These are phyloP conservation scores for Zaprionus kolodkinae DNA, from an alignment of 1,140 invertebrate species.

Conservation along the genomic window DNA sequence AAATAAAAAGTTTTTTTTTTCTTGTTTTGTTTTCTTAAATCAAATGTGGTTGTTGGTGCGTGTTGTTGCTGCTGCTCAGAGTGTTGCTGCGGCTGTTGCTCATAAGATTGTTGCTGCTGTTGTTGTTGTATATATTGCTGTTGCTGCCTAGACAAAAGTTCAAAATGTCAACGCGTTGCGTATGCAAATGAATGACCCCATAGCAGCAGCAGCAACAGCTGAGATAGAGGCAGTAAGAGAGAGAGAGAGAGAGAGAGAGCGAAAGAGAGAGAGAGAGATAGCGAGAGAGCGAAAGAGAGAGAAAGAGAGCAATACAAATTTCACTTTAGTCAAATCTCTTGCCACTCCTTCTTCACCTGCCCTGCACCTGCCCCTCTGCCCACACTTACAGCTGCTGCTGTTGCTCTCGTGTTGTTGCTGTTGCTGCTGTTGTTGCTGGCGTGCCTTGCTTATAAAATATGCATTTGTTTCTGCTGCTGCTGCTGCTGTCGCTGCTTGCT, in stretches of 20 bases:
- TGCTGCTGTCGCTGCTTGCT: too few species aligned
- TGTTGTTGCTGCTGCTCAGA: not conserved
- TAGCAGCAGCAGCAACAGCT: constrained; percentile 31
- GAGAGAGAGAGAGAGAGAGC: constrained; percentile 7
- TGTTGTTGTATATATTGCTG: not conserved
- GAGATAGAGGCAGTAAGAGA: constrained; percentile 5
- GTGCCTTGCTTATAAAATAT: constrained; percentile 34
- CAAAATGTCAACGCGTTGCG: constrained; percentile 33
- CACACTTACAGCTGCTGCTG: constrained; percentile 7
- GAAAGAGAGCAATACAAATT: constrained; percentile 26
- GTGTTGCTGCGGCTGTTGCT: not conserved
- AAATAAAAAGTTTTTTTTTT: constrained; percentile 1
- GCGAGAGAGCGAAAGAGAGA: constrained; percentile 1
- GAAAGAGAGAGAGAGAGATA: constrained; percentile 1
- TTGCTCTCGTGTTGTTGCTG: constrained; percentile 6
- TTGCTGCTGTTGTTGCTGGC: constrained; percentile 23
- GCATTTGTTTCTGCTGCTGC: constrained; percentile 5
- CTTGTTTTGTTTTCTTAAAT: constrained; percentile 1
- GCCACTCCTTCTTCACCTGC: not conserved
- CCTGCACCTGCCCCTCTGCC: not conserved
- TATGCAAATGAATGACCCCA: constrained; percentile 26
- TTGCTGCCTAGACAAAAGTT: constrained; percentile 33
- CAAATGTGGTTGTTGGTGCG: constrained; percentile 10
- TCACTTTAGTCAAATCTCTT: constrained; percentile 35
- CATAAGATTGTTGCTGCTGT: not conserved